Conservation (phyloP, 2,888 invertebrate genomes). For the Netelia virgata region DNA sequence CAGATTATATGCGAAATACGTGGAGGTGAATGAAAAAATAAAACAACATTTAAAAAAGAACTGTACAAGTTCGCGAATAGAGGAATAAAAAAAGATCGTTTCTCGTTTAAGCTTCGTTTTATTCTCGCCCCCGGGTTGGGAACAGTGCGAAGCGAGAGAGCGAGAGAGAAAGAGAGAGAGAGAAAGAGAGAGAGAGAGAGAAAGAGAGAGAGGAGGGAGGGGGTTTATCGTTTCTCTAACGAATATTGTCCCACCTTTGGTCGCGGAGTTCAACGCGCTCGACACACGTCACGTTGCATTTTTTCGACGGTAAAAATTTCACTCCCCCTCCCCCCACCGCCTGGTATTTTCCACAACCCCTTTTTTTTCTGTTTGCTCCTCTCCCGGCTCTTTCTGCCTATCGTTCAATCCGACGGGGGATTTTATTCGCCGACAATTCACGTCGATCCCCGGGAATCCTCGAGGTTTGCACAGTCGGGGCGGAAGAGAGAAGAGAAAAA, state of each 20-base stretch:
- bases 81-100: background rate
- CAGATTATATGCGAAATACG: background rate
- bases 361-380: slow-evolving; percentile 5
- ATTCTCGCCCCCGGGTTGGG: background rate
- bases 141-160: too few relatives aligned
- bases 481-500: too few relatives aligned
- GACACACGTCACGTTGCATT: slow-evolving; percentile 9
- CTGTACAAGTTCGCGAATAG: too few relatives aligned
- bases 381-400: background rate
- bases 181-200: background rate
- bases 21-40: background rate
- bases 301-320: too few relatives aligned
- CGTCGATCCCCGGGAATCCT: background rate
- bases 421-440: too few relatives aligned
- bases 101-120: slow-evolving; percentile 38
- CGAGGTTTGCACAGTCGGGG: background rate
- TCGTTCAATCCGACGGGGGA: slow-evolving; percentile 17
- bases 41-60: too few relatives aligned
- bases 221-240: slow-evolving; percentile 36
- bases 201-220: background rate
- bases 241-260: slow-evolving; percentile 55
- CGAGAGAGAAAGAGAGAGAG: background rate
- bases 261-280: slow-evolving; percentile 27
- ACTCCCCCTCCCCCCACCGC: too few relatives aligned
- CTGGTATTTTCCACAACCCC: background rate